Conservation (phyloP, 2,797 vertebrate genomes). For the Peromyscus attwateri region DNA sequence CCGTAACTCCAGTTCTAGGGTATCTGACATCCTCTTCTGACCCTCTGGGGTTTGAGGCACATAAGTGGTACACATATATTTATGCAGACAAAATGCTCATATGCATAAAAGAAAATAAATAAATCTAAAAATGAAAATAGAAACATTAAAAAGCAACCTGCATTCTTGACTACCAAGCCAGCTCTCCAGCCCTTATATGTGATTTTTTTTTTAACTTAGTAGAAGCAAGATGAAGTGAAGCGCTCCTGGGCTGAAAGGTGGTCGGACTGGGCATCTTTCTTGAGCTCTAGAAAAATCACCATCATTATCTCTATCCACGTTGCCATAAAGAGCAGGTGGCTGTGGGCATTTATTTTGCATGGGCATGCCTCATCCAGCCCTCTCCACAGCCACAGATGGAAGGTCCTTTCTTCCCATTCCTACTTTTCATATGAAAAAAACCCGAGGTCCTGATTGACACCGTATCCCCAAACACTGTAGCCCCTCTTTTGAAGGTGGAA, state of each 20-base stretch:
- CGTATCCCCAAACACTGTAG: accelerated
- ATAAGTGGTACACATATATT: background rate
- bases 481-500: accelerated
- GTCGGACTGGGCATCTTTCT: background rate
- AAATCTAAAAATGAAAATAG: background rate
- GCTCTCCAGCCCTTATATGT: background rate
- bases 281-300: background rate
- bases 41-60: background rate
- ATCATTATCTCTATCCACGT: accelerated
- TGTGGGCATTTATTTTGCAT: accelerated
- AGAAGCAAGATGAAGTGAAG: background rate
- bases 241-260: background rate
- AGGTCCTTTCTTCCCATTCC: accelerated
- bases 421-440: background rate
- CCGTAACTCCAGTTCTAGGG: background rate
- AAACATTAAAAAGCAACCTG: background rate
- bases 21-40: background rate
- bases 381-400: accelerated
- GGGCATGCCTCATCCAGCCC: background rate
- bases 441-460: accelerated
- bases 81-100: background rate
- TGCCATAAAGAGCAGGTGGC: background rate
- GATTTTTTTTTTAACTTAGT: background rate
- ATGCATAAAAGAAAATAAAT: background rate
- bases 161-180: background rate